A percentile compares a stretch with the other conserved stretches of the same genome.
phyloP scores from a whole-genome alignment of 2,797 vertebrate genomes.

The Mus spretus region DNA sequence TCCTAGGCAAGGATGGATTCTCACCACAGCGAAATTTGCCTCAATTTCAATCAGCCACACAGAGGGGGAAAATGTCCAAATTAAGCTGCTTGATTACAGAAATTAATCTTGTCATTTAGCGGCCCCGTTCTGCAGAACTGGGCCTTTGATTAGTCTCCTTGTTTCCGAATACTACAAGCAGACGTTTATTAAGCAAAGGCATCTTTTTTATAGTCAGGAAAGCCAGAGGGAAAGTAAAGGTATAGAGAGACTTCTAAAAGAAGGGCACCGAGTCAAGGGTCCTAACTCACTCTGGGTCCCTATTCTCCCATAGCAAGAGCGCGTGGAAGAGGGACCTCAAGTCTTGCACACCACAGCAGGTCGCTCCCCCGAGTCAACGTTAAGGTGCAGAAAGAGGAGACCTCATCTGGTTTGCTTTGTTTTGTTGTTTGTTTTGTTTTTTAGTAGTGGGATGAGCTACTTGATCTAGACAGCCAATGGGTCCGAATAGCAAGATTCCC shows the following conservation, averaged over 20 bases:
- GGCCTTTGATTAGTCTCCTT: slow-evolving; percentile 91
- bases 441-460: not conserved
- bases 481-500: not conserved
- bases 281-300: not conserved
- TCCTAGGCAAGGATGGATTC: slow-evolving; percentile 80
- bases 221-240: slow-evolving; percentile 65
- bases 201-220: slow-evolving; percentile 65
- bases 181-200: slow-evolving; percentile 87
- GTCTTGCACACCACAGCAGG: not conserved
- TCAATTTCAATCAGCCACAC: slow-evolving; percentile 89
- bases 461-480: slow-evolving; percentile 33
- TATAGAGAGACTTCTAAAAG: slow-evolving; percentile 73
- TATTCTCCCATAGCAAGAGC: not conserved
- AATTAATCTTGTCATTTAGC: slow-evolving; percentile 91
- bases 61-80: slow-evolving; percentile 88
- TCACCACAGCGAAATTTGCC: slow-evolving; percentile 86
- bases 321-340: not conserved
- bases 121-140: slow-evolving; percentile 86
- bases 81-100: slow-evolving; percentile 91
- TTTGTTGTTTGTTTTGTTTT: not conserved
- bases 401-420: not conserved
- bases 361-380: not conserved
- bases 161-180: slow-evolving; percentile 90
- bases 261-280: slow-evolving; percentile 29
- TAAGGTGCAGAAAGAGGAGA: not conserved